phyloP scores from a whole-genome alignment of 2,888 invertebrate genomes.

The Eupithecia inturbata region DNA sequence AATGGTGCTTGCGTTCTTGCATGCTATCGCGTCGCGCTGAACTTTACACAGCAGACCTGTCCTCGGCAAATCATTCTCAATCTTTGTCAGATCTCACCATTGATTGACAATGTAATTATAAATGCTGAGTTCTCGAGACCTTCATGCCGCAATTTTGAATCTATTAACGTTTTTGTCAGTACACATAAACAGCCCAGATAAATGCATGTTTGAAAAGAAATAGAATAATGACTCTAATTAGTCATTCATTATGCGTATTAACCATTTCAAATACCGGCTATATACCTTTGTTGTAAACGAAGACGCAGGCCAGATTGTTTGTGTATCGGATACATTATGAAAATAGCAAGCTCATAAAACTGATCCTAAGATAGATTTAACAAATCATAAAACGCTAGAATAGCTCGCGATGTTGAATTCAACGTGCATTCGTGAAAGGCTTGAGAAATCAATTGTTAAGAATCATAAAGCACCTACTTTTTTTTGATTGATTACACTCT shows the following conservation, averaged over 20 bases:
- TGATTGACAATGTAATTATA: constrained; percentile 74
- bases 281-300: constrained; percentile 19
- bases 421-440: constrained; percentile 35
- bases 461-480: constrained; percentile 33
- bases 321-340: constrained; percentile 43
- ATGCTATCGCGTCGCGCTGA: constrained; percentile 53
- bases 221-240: constrained; percentile 30
- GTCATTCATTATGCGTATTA: constrained; percentile 30
- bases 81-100: constrained; percentile 54
- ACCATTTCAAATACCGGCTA: constrained; percentile 16
- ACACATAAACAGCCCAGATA: constrained; percentile 36
- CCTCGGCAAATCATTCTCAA: constrained; percentile 60
- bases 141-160: constrained; percentile 50
- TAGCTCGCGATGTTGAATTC: constrained; percentile 35
- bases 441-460: constrained; percentile 38
- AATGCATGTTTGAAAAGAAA: constrained; percentile 36
- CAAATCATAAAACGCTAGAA: constrained; percentile 46
- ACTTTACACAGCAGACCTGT: constrained; percentile 59
- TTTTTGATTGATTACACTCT: constrained; percentile 44
- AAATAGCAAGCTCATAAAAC: constrained; percentile 48
- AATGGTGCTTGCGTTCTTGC: constrained; percentile 64
- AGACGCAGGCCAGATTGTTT: constrained; percentile 22
- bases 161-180: constrained; percentile 41
- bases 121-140: constrained; percentile 63
- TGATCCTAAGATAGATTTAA: constrained; percentile 42